Conservation (phyloP, 2,113 vertebrate species). For the Etia nguti region DNA sequence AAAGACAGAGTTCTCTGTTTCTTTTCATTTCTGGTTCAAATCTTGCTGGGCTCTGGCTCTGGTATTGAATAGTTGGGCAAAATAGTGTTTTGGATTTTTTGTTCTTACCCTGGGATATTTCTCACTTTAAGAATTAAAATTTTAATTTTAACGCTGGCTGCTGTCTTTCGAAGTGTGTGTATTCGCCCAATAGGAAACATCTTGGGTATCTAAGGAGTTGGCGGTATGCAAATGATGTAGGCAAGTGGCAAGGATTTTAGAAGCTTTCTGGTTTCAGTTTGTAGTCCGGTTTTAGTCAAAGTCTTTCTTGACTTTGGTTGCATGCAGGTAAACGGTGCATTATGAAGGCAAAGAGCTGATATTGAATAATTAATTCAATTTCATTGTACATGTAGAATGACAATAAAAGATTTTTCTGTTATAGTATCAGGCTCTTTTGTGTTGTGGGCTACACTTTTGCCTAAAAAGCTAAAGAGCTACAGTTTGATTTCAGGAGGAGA, state of each 20-base stretch:
- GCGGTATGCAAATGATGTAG: not conserved
- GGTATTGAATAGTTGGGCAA: not conserved
- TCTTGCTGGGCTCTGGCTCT: not conserved
- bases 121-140: not conserved
- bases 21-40: not conserved
- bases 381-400: not conserved
- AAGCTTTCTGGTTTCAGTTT: not conserved
- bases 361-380: not conserved
- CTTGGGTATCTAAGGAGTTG: not conserved
- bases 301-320: not conserved
- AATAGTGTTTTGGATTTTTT: not conserved
- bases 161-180: not conserved
- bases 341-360: not conserved
- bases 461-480: not conserved
- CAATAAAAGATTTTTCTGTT: not conserved
- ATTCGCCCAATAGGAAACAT: not conserved
- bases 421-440: not conserved
- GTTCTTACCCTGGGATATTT: not conserved
- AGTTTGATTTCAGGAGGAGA: not conserved
- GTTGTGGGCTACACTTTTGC: not conserved
- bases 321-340: not conserved
- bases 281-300: not conserved
- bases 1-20: not conserved
- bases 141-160: not conserved
- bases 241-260: not conserved